Evolutionary conservation across 2,888 invertebrate species (phyloP), one percentile per base, ranked within the genome.

Genomic region (Nomada hirtipes): DNA sequence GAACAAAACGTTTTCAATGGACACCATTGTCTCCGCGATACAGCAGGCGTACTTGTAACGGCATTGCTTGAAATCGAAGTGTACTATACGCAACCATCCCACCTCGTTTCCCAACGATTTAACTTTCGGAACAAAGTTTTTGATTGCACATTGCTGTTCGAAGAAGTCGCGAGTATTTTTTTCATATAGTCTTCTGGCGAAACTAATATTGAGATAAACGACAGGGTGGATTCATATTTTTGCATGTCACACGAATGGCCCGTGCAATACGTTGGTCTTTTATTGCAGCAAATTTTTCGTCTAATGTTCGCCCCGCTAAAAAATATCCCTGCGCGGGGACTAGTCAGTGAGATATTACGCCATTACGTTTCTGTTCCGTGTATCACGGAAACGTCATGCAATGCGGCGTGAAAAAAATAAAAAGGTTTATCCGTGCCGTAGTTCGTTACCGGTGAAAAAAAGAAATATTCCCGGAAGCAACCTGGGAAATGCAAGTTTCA

Each of bases 1-100:
- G 68, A 47, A 55, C 79, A 74, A 75, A 81, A 80, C 74, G 80
- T 75, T 79, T 69, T 60, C 74, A 81, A 75, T 75, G 60, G 52
- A 2, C 29, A 53, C 60, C 64, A 59, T 75, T 75, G 69, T 75
- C 47, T 26, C 18, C 11, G 20, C 53, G 11, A n/a, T 74, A 60
- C 20, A 74, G 59, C 68, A 65, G 64, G 42, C 63, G 60, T 69
- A 69, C 57, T 69, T 79, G 63, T 75, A 80, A 80, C 80, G 74
- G 80, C 60, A 75, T 74, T 63, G 74, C 81, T 26, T 13, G n/a
- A 69, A 44, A 79, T 47, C 69, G 74, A 79, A 68, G 52, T 59
- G n/a, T 18, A 73, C 52, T 36, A 65, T 67, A 67, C 79, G 36
- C 11, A 47, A 60, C 65, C 64, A 55, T 80, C 63, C 65, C 53